Conservation (phyloP, 2,113 vertebrate genomes). For the Pitta sordida region DNA sequence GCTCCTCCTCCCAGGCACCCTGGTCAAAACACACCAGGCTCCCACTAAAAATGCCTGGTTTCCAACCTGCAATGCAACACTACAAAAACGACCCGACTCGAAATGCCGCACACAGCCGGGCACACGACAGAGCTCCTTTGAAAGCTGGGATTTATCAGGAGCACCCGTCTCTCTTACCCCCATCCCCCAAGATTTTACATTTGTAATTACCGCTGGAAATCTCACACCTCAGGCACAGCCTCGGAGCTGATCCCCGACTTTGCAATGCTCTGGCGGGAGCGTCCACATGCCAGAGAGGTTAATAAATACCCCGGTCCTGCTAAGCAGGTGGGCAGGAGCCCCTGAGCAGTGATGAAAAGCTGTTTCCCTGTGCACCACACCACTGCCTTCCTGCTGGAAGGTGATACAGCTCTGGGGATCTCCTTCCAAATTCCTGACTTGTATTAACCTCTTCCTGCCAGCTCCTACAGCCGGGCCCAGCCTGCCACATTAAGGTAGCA, state of each 20-base stretch:
- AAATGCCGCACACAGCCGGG: not conserved
- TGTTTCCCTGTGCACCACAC: not conserved
- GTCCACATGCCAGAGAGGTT: not conserved
- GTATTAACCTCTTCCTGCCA: not conserved
- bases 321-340: not conserved
- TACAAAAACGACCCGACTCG: not conserved
- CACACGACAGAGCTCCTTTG: not conserved
- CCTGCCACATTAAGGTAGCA: not conserved
- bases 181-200: not conserved
- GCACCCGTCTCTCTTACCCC: not conserved
- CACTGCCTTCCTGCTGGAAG: not conserved
- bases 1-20: not conserved
- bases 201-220: not conserved
- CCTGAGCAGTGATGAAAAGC: not conserved
- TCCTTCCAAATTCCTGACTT: not conserved
- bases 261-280: too few species aligned
- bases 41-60: not conserved
- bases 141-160: not conserved
- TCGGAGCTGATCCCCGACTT: not conserved
- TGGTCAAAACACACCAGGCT: not conserved
- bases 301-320: not conserved
- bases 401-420: not conserved
- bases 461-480: accelerated
- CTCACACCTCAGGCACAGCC: not conserved
- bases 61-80: not conserved